Base-by-base conservation (phyloP, 2,888 invertebrate species). In the Ennomos fuscantarius region DNA sequence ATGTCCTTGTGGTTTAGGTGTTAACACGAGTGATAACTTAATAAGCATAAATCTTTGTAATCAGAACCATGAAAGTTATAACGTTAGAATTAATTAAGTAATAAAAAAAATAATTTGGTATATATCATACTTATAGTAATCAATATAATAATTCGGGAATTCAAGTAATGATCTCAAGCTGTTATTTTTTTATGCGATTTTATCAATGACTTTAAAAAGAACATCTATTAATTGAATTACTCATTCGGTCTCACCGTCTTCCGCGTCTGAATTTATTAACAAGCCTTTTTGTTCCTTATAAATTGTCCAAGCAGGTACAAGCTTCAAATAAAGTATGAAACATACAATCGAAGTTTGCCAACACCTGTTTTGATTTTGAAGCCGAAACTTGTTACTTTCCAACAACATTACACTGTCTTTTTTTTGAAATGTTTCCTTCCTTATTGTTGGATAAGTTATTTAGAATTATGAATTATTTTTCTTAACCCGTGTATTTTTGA, bases 401-500 rank as follows among this genome's bases (percentile, higher is more conserved):
- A 60, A 58, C 65, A 55, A 56, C 59, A 36, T 58, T 53, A 53
- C 49, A 48, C 48, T 48, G 54, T 63, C 63, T 66, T 62, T 58
- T 64, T 72, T 68, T 63, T 42, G 58, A 66, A 70, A 66, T 58
- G 63, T 66, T 67, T 49, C 55, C 49, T 66, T 58, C 55, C 52
- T 41, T 59, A 50, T 67, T 58, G 47, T 62, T 51, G 65, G 24
- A 54, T 57, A 66, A 55, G 44, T 24, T 48, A n/a, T n/a, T n/a
- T n/a, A n/a, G n/a, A n/a, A n/a, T n/a, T n/a, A n/a, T n/a, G n/a
- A n/a, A n/a, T n/a, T n/a, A n/a, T n/a, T n/a, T n/a, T n/a, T n/a
- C n/a, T n/a, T n/a, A n/a, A n/a, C n/a, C n/a, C n/a, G 31, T 11
- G 48, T 58, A 49, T 31, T n/a, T n/a, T n/a, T n/a, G n/a, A n/a